Base-by-base conservation (phyloP, 2,113 vertebrate species). In the Brachypteracias leptosomus region DNA sequence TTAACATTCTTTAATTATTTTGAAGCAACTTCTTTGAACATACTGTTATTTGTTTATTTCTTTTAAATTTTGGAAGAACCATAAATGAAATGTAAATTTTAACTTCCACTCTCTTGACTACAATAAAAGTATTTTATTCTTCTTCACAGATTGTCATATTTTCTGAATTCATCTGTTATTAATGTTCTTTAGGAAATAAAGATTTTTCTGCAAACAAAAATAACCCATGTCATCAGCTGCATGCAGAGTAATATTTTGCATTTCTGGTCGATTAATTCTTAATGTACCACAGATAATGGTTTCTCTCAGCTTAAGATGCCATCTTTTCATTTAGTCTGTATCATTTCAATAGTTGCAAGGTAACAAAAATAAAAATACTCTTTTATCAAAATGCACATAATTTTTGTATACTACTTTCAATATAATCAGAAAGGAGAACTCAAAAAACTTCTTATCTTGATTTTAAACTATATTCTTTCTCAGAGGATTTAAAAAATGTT, bases 221-320 rank as follows among this genome's bases (percentile, higher is more conserved):
- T 95, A 97, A 97, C 86, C 97, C 76, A 88, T 74, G 83, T 73
- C 83, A 97, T 97, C 90, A 96, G 75, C 71, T 96, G 28, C 82
- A 85, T 97, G 91, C 75, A 94, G 58, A 85, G 58, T 82, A 95
- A 96, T 91, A 97, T 96, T 87, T 87, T 96, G 83, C 51, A 97
- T 96, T 98, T 97, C 92, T 95, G 81, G 92, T 95, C 8, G 3
- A 98, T 97, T 97, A 97, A 95, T 96, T 71, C 91, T 97, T 97
- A 97, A 97, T 96, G 95, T 94, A 96, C 93, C 97, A 95, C 96
- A 96, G 95, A 97, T 94, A 97, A 97, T 95, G 85, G 36, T 40
- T 97, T 97, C 95, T 95, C 89, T 97, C 85, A 86, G 80, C 68
- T 96, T 97, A 97, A 96, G 92, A 96, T 91, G 54, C 85, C 0